Percentiles rank a stretch among this genome's conserved stretches.
Evolutionary conservation across 1,140 invertebrate genomes (phyloP).

Genomic region (Venturia canescens): DNA sequence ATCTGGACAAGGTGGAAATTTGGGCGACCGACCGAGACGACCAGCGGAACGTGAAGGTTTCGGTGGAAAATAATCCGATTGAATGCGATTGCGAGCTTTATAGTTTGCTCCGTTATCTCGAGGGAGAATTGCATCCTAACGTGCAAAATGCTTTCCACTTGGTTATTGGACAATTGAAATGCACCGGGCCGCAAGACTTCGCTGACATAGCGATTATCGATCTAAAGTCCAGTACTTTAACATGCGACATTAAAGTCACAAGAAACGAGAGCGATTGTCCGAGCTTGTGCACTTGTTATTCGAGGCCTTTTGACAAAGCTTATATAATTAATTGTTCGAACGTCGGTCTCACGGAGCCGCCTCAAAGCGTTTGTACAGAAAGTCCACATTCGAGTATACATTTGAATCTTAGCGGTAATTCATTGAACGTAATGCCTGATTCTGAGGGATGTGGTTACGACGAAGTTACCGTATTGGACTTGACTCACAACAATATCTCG

Average conservation of each 20-base stretch:
- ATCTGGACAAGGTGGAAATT: conserved; percentile 61
- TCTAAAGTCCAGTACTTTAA: conserved; percentile 58
- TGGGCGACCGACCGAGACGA: conserved; percentile 36
- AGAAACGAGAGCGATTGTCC: conserved; percentile 69
- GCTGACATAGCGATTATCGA: conserved; percentile 52
- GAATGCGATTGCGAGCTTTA: conserved; percentile 81
- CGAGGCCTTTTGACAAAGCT: conserved; percentile 70
- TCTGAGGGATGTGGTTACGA: conserved; percentile 66
- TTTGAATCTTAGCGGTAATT: conserved; percentile 77
- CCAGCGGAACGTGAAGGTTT: conserved; percentile 63
- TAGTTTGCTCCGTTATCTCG: conserved; percentile 76
- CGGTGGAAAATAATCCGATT: conserved; percentile 81
- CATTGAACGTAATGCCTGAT: conserved; percentile 70
- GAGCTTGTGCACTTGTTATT: conserved; percentile 73
- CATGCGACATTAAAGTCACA: conserved; percentile 56
- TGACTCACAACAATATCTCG: conserved; percentile 78
- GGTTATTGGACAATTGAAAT: conserved; percentile 69
- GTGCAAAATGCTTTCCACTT: conserved; percentile 71
- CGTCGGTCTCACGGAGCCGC: conserved; percentile 67
- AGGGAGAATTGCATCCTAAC: conserved; percentile 63
- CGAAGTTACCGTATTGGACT: conserved; percentile 74
- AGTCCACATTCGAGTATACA: conserved; percentile 65
- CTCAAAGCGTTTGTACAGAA: conserved; percentile 64
- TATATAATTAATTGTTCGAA: conserved; percentile 78
- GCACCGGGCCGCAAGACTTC: conserved; percentile 63